Evolutionary conservation across 2,113 vertebrate genomes (phyloP).

Genomic region (Laticauda laticaudata): DNA sequence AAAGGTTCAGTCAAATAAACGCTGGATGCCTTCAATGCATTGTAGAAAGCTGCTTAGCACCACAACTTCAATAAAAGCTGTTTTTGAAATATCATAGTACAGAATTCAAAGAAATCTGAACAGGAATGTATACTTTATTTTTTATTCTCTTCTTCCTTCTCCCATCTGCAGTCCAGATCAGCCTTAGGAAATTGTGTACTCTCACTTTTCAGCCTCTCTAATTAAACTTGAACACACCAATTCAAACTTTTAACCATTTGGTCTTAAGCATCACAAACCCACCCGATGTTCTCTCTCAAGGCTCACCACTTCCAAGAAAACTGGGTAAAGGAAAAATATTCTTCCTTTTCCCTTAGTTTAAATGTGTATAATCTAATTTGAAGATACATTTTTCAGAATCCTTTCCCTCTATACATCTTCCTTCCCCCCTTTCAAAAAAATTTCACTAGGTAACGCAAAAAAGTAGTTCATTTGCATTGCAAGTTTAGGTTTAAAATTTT

Average conservation of each 20-base stretch:
- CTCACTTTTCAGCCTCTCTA: not conserved
- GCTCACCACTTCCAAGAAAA: not conserved
- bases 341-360: not conserved
- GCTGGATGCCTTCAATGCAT: not conserved
- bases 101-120: not conserved
- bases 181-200: not conserved
- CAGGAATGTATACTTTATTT: not conserved
- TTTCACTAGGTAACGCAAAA: not conserved
- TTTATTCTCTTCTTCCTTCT: not conserved
- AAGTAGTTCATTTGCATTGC: slow-evolving; percentile 34
- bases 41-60: not conserved
- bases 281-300: not conserved
- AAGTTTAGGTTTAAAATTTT: slow-evolving; percentile 57
- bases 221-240: not conserved
- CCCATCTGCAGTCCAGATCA: not conserved
- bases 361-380: not conserved
- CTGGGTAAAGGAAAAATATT: not conserved
- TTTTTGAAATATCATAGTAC: not conserved
- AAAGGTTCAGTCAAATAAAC: too few relatives aligned
- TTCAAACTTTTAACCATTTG: not conserved
- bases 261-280: not conserved
- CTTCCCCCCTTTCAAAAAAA: not conserved
- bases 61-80: not conserved
- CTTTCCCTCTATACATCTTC: not conserved
- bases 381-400: not conserved